These are phyloP conservation scores for Neotoma lepida DNA, from an alignment of 2,113 vertebrate genomes.

Conservation along the genomic window DNA sequence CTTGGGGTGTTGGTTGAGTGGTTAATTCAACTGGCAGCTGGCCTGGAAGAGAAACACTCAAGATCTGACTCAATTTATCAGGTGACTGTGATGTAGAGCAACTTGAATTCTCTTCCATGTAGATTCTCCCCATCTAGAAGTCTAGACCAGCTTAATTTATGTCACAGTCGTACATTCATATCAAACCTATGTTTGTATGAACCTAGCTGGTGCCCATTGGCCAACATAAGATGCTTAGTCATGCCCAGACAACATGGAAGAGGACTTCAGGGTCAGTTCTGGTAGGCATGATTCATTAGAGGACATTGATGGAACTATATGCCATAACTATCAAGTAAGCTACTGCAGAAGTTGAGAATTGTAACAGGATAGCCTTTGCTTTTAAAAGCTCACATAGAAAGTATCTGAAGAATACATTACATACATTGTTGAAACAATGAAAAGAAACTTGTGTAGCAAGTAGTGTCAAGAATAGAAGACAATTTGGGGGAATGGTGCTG, in stretches of 20 bases:
- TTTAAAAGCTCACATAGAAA: slow-evolving; percentile 1
- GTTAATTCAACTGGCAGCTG: neutral
- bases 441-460: slow-evolving; percentile 28
- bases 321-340: neutral
- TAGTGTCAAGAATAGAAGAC: neutral
- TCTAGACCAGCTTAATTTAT: neutral
- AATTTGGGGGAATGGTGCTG: neutral
- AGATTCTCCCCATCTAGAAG: neutral
- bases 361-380: neutral
- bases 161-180: neutral
- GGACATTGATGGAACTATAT: neutral
- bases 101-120: neutral
- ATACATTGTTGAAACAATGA: neutral
- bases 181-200: neutral
- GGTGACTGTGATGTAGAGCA: neutral
- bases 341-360: neutral
- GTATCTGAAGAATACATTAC: neutral
- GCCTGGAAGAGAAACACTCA: neutral
- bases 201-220: neutral
- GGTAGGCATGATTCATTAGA: neutral
- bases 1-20: neutral
- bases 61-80: neutral
- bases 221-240: neutral
- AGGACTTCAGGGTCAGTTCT: neutral
- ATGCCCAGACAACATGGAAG: neutral